Conservation (phyloP, 2,888 invertebrate genomes). For the Agrilus biguttatus region DNA sequence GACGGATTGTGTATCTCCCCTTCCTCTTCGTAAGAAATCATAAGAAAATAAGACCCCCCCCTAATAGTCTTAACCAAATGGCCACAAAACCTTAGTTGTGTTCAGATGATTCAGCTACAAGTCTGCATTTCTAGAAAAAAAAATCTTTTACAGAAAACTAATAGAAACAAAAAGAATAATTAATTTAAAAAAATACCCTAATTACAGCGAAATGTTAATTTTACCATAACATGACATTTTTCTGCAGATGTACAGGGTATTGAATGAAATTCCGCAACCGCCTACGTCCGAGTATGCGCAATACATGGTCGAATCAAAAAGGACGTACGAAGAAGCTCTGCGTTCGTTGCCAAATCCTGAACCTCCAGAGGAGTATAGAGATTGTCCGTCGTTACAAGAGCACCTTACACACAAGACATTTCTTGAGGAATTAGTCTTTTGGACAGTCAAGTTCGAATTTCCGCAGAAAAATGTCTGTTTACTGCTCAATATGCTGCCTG, state of each 20-base stretch:
- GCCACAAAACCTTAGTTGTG: no score
- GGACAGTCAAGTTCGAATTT: conserved; percentile 95
- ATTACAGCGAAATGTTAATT: background rate
- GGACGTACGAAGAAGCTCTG: conserved; percentile 69
- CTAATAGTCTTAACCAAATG: no score
- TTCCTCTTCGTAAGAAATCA: no score
- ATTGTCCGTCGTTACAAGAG: conserved; percentile 66
- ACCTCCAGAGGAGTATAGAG: conserved; percentile 59
- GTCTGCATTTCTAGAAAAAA: no score
- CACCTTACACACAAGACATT: conserved; percentile 70
- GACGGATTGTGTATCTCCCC: no score
- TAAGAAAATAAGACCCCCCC: no score
- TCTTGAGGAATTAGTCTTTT: conserved; percentile 91
- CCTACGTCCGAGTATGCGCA: conserved; percentile 55
- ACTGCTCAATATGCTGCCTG: conserved; percentile 86
- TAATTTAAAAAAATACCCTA: no score
- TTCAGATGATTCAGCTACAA: no score
- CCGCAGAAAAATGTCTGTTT: conserved; percentile 94
- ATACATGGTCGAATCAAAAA: conserved; percentile 58
- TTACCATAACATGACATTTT: conserved; percentile 2
- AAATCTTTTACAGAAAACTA: no score
- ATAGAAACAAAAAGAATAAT: no score
- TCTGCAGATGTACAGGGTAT: conserved; percentile 54
- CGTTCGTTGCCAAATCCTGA: conserved; percentile 59
- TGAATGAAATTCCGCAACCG: conserved; percentile 50